Evolutionary conservation across 2,113 vertebrate genomes (phyloP).

Genomic region (Kryptolebias marmoratus): DNA sequence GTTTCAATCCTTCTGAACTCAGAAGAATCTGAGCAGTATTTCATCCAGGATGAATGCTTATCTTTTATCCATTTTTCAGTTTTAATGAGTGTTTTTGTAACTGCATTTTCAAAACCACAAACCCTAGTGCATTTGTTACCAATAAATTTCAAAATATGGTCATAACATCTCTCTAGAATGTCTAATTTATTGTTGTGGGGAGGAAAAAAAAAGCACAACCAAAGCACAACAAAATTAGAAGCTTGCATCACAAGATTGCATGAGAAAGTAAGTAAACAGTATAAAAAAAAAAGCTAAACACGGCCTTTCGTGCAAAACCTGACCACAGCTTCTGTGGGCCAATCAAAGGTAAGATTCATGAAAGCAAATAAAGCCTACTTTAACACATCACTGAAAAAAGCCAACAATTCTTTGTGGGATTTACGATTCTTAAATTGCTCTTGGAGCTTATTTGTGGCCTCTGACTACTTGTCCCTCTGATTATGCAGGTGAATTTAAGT

Average conservation of each 20-base stretch:
- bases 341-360: constrained; percentile 72
- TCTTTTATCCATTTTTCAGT: neutral
- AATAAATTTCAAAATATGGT: neutral
- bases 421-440: constrained; percentile 72
- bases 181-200: constrained; percentile 33
- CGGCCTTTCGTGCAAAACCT: constrained; percentile 58
- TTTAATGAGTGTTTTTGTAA: neutral
- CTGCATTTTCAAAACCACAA: neutral
- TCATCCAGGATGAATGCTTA: neutral
- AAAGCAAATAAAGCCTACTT: constrained; percentile 73
- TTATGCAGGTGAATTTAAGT: constrained; percentile 77
- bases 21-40: neutral
- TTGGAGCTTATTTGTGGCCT: constrained; percentile 68
- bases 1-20: neutral
- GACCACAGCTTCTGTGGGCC: constrained; percentile 60
- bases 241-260: constrained; percentile 43
- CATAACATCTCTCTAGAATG: neutral
- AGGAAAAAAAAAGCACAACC: constrained; percentile 9
- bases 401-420: constrained; percentile 63
- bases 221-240: constrained; percentile 38
- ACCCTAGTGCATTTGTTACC: neutral
- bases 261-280: constrained; percentile 61
- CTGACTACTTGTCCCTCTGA: constrained; percentile 64
- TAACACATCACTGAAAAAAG: constrained; percentile 73
- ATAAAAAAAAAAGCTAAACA: constrained; percentile 55